These are phyloP conservation scores for Calliphora vomitoria DNA, from an alignment of 2,888 invertebrate species.

Conservation along the genomic window DNA sequence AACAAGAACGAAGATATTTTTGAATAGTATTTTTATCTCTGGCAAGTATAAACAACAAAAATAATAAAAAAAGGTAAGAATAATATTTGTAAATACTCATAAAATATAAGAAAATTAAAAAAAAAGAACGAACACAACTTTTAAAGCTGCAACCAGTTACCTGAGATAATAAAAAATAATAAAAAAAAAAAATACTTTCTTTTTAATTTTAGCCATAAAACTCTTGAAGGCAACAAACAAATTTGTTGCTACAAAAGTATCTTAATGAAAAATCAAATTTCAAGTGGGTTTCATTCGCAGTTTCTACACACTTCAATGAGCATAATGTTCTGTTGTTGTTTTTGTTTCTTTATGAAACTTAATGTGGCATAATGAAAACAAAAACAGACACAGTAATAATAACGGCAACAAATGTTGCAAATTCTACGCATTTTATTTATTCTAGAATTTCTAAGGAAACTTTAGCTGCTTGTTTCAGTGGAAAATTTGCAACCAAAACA, in stretches of 20 bases:
- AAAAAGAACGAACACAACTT: neutral
- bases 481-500: neutral
- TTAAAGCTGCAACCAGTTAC: slow-evolving; percentile 11
- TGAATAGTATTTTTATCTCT: neutral
- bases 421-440: neutral
- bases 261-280: slow-evolving; percentile 56
- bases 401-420: slow-evolving; percentile 23
- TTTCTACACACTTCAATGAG: slow-evolving; percentile 11
- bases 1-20: slow-evolving; percentile 35
- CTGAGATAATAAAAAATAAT: slow-evolving; percentile 7
- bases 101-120: slow-evolving; percentile 4
- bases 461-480: neutral
- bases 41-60: neutral
- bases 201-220: slow-evolving; percentile 9
- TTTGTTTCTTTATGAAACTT: neutral
- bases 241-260: neutral
- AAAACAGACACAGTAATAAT: neutral
- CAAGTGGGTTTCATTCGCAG: slow-evolving; percentile 25
- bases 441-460: neutral
- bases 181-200: neutral
- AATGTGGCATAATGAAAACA: slow-evolving; percentile 35
- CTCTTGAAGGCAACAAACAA: neutral
- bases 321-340: slow-evolving; percentile 10
- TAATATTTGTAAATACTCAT: slow-evolving; percentile 17
- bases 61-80: slow-evolving; percentile 6